Conservation (phyloP, 2,113 vertebrate species). For the Zapus hudsonius region DNA sequence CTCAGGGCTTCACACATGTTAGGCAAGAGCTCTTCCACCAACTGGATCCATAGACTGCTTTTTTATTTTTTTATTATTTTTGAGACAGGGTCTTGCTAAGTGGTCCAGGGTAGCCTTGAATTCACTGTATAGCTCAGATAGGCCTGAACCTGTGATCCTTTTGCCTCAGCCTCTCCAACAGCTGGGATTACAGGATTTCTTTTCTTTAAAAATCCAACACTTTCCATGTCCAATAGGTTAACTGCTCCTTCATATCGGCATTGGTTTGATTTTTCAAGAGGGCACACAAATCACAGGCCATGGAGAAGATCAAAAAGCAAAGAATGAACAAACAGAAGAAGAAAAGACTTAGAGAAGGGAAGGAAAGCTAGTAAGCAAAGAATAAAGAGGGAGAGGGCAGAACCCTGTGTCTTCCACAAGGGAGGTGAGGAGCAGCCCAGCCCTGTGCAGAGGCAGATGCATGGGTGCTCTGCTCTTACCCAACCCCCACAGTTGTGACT, state of each 20-base stretch:
- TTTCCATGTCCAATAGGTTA: background rate
- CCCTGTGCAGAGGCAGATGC: background rate
- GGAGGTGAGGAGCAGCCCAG: too few relatives aligned
- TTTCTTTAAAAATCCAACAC: constrained; percentile 7
- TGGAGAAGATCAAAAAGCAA: background rate
- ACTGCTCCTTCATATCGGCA: background rate
- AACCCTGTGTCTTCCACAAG: background rate
- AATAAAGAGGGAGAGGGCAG: background rate
- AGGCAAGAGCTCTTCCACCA: too few relatives aligned
- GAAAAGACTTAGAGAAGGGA: background rate
- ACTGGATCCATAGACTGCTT: background rate
- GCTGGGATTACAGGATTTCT: background rate
- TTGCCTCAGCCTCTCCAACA: background rate
- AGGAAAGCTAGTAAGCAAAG: background rate
- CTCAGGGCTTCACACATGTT: background rate
- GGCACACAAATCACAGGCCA: background rate
- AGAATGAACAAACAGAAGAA: background rate
- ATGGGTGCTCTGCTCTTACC: background rate
- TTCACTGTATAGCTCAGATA: background rate
- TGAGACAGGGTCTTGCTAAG: background rate
- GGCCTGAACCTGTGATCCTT: background rate
- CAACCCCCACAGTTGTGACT: background rate
- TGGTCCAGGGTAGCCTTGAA: background rate
- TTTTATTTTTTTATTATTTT: background rate
- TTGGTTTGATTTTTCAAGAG: background rate